phyloP scores from a whole-genome alignment of 1,140 invertebrate genomes.

The Teleogryllus occipitalis region DNA sequence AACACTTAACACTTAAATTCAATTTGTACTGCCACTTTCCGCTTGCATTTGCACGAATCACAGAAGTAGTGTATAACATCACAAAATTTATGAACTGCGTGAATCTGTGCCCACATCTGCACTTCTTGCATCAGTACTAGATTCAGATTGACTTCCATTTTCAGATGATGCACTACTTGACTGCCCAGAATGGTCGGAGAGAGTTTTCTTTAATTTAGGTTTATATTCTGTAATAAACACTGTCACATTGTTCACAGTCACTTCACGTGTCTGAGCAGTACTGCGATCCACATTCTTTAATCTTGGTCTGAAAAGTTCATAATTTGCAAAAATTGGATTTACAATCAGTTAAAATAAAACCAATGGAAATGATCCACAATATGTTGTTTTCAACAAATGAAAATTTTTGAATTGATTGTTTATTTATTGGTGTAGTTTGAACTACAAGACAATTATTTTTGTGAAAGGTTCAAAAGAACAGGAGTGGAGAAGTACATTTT shows the following conservation, averaged over 20 bases:
- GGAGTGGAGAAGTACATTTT: too few species aligned
- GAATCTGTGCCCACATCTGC: constrained; percentile 42
- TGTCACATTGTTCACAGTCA: constrained; percentile 93
- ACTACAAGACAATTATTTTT: too few species aligned
- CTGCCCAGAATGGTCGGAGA: constrained; percentile 37
- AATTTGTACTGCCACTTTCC: neutral
- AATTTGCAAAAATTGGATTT: neutral
- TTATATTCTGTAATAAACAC: constrained; percentile 95
- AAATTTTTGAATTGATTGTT: neutral
- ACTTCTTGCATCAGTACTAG: constrained; percentile 50
- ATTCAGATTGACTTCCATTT: constrained; percentile 52
- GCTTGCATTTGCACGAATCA: neutral
- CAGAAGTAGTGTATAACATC: neutral
- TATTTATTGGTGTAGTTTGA: too few species aligned
- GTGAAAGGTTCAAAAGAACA: too few species aligned
- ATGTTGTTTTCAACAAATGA: too few species aligned
- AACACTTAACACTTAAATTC: neutral
- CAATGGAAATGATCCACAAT: neutral
- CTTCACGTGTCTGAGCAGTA: constrained; percentile 80
- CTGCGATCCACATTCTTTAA: constrained; percentile 86
- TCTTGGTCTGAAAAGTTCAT: constrained; percentile 41
- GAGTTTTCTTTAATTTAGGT: constrained; percentile 56
- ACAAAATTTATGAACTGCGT: constrained; percentile 23
- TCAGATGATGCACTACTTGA: constrained; percentile 51
- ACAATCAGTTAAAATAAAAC: neutral